phyloP scores from a whole-genome alignment of 2,797 vertebrate genomes.

The Poliocrania exsul region DNA sequence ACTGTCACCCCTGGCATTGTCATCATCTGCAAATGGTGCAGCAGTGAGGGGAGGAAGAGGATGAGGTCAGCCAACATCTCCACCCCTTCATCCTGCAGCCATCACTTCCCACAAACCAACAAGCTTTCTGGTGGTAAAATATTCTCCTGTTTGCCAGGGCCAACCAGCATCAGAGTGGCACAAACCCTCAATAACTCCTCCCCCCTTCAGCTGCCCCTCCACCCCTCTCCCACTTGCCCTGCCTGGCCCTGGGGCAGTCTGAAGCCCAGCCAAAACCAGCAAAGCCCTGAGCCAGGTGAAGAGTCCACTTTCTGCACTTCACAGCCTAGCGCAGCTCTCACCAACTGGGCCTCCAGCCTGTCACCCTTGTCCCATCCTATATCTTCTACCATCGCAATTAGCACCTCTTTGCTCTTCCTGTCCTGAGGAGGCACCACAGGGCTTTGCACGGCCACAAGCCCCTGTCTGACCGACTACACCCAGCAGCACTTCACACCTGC shows the following conservation, averaged over 20 bases:
- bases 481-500: rapidly evolving
- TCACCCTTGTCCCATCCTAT: neutral
- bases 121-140: rapidly evolving
- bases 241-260: neutral
- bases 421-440: neutral
- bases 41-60: neutral
- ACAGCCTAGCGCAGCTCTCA: neutral
- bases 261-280: neutral
- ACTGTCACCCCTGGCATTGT: neutral
- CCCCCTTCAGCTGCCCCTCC: neutral
- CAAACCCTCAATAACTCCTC: neutral
- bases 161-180: neutral
- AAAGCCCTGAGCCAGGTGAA: rapidly evolving
- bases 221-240: rapidly evolving
- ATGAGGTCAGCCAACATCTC: neutral
- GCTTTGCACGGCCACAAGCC: rapidly evolving
- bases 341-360: neutral
- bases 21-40: neutral
- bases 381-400: neutral
- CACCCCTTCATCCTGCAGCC: neutral
- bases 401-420: neutral
- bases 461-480: neutral
- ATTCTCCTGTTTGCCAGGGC: neutral
- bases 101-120: rapidly evolving
- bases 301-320: neutral